phyloP scores from a whole-genome alignment of 2,113 vertebrate species.

The Rhabdornis inornatus region DNA sequence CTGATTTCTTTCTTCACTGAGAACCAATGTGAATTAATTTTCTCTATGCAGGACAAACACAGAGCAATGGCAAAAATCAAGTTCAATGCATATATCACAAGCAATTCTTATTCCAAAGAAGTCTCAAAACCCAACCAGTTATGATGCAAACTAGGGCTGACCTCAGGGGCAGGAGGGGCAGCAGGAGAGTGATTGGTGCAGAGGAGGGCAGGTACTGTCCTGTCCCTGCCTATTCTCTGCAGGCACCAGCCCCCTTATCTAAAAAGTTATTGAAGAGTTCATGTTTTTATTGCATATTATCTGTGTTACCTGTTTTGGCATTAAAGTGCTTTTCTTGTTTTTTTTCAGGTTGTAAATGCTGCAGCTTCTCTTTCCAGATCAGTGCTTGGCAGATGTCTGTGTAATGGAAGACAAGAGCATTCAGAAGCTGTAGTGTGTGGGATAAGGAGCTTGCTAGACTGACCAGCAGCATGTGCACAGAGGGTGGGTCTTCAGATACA shows the following conservation, averaged over 20 bases:
- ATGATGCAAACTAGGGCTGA: background rate
- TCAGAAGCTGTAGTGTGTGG: background rate
- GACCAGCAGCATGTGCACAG: background rate
- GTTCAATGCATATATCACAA: background rate
- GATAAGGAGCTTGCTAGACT: background rate
- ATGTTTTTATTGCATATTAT: background rate
- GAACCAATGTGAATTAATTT: background rate
- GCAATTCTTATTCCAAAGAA: background rate
- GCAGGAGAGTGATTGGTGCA: accelerated
- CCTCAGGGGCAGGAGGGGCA: background rate
- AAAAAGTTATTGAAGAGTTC: accelerated
- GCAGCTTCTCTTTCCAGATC: background rate
- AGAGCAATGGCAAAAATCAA: background rate
- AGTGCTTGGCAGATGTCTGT: background rate
- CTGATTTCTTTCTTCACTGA: background rate
- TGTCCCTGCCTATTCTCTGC: background rate
- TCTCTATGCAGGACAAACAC: background rate
- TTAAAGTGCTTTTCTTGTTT: background rate
- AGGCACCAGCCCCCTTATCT: accelerated
- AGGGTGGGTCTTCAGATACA: background rate
- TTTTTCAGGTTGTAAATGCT: background rate
- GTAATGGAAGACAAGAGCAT: background rate
- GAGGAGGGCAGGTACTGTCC: background rate
- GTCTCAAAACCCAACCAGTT: background rate
- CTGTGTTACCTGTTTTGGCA: background rate